A percentile compares a stretch with the other conserved stretches of the same genome.
These are phyloP conservation scores for Aleiodes testaceus DNA, from an alignment of 2,888 invertebrate genomes.

Conservation along the genomic window DNA sequence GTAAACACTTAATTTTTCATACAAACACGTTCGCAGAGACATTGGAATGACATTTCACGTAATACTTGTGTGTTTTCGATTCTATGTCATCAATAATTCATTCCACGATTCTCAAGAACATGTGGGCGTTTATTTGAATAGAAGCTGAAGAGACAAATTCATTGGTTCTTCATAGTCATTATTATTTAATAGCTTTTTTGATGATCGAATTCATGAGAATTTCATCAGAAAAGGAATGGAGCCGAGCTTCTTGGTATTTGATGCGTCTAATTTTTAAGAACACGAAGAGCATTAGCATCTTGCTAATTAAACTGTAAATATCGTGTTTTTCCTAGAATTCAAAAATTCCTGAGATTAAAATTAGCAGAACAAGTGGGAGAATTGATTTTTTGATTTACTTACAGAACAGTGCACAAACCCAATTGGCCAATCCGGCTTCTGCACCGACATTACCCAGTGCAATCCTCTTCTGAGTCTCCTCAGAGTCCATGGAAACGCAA, in stretches of 20 bases:
- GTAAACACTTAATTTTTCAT: too few relatives aligned
- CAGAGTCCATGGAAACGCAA: constrained; percentile 71
- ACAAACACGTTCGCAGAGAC: too few relatives aligned
- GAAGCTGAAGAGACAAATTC: too few relatives aligned
- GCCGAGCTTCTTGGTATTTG: too few relatives aligned
- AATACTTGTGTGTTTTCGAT: background rate
- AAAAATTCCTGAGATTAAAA: background rate
- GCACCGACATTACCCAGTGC: constrained; percentile 76
- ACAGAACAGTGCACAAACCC: constrained; percentile 74
- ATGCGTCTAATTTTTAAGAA: too few relatives aligned
- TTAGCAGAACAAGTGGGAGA: too few relatives aligned
- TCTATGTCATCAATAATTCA: background rate
- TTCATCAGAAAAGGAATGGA: too few relatives aligned
- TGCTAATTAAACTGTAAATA: too few relatives aligned
- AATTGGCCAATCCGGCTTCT: constrained; percentile 74
- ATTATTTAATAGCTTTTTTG: too few relatives aligned
- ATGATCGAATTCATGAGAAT: too few relatives aligned
- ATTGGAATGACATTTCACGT: background rate
- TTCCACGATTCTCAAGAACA: background rate
- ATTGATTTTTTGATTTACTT: background rate
- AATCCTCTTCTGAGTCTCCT: constrained; percentile 74
- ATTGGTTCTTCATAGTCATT: too few relatives aligned
- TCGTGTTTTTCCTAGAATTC: background rate
- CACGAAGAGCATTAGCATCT: too few relatives aligned
- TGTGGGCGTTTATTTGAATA: background rate